These are phyloP conservation scores for Psylliodes chrysocephalus DNA, from an alignment of 2,888 invertebrate species.

Conservation along the genomic window DNA sequence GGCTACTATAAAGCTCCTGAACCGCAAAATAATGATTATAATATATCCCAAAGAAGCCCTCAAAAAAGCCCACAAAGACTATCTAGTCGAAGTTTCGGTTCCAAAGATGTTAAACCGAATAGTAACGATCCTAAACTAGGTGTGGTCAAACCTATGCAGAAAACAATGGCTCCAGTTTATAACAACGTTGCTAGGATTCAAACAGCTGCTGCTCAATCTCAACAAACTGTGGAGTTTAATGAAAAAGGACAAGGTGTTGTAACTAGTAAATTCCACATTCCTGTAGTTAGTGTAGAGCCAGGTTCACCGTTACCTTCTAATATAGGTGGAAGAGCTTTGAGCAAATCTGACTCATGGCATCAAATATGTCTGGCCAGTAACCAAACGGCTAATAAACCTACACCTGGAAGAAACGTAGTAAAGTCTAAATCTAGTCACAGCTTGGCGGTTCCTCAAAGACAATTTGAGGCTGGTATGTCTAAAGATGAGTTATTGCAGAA, in stretches of 20 bases:
- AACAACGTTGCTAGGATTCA: conserved; percentile 40
- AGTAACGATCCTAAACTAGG: conserved; percentile 44
- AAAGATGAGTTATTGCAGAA: conserved; percentile 76
- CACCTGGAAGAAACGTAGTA: conserved; percentile 48
- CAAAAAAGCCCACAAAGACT: too few relatives aligned
- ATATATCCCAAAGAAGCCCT: background rate
- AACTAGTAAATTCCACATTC: conserved; percentile 64
- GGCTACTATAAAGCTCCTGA: background rate
- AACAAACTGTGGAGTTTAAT: conserved; percentile 54
- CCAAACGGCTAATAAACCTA: conserved; percentile 29
- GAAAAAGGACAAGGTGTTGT: conserved; percentile 62
- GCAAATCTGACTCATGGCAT: conserved; percentile 85
- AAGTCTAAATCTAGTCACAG: conserved; percentile 81
- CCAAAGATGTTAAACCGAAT: background rate
- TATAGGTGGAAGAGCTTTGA: conserved; percentile 61
- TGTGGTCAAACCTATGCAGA: conserved; percentile 52
- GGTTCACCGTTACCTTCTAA: conserved; percentile 48
- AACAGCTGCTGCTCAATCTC: conserved; percentile 25
- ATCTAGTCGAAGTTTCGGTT: conserved; percentile 4
- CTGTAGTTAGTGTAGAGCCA: conserved; percentile 54
- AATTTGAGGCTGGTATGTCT: conserved; percentile 80
- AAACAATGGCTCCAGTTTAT: conserved; percentile 39
- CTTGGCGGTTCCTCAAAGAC: conserved; percentile 76
- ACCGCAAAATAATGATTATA: background rate
- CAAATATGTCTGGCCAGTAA: conserved; percentile 68